Evolutionary conservation across 2,888 invertebrate genomes (phyloP), one percentile per base, ranked within the genome.

Genomic region (Polymixis lichenea): DNA sequence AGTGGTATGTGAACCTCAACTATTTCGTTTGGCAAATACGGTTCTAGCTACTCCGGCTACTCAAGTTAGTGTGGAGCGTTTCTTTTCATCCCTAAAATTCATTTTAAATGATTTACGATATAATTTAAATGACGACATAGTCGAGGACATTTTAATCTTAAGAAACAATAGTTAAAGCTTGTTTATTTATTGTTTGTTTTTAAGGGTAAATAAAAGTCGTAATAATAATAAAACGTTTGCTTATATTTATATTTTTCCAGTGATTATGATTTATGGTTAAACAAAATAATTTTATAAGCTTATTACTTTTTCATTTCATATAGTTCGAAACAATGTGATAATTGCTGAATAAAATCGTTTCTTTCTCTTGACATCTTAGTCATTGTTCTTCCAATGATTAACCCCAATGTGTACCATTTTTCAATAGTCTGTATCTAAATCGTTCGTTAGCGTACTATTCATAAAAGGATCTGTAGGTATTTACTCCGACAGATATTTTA

Each of bases 21-120:
- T 65, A 28, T 65, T 53, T 66, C 66, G 66, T 53, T 66, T 53
- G 32, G 53, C 66, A 15, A 53, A 22, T 38, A 66, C 66, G n/a
- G 51, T n/a, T 66, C 51, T 66, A 51, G 66, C 66, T 32, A 66
- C 53, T 32, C 51, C 66, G 1, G 51, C 53, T 32, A 66, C 32
- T 7, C 51, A 66, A 66, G 53, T 66, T 53, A 53, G 64, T 25
- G 64, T 64, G 19, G 46, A 46, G 25, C 46, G 46, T 25, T 64
- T 64, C 15, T 64, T 64, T 64, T 64, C 64, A 28, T 46, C 64
- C 25, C 19, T 64, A 49, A 64, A 64, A 64, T 64, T 64, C 11
- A 25, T 46, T 25, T 46, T 46, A 49, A 64, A 19, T 65, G 46
- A 65, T 65, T 49, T 65, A 19, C 65, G 53, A 9, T 53, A 53